Conservation (phyloP, 2,888 invertebrate genomes). For the Nezara viridula region DNA sequence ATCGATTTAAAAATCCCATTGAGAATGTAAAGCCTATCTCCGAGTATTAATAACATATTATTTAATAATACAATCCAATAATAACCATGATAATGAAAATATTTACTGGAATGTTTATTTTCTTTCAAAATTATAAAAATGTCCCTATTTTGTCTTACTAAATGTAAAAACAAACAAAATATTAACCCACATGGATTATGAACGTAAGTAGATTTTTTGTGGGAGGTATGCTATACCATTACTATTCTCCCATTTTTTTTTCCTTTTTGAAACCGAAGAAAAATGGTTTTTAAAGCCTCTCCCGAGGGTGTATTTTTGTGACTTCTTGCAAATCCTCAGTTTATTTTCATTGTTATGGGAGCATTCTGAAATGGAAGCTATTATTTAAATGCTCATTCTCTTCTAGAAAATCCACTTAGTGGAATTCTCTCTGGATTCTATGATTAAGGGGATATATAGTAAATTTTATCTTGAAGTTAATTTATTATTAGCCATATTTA, state of each 20-base stretch:
- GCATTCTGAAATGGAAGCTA: not conserved
- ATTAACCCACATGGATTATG: not conserved
- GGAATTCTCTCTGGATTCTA: not conserved
- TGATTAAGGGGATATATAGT: no score
- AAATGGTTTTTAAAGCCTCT: not conserved
- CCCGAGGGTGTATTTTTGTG: not conserved
- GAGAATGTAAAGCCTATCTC: no score
- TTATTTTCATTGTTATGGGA: constrained; percentile 6
- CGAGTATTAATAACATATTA: no score
- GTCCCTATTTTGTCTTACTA: no score
- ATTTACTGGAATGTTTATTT: no score
- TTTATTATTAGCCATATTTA: no score
- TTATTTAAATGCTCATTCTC: not conserved
- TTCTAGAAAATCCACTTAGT: not conserved
- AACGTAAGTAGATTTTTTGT: not conserved
- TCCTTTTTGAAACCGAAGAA: not conserved
- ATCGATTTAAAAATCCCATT: no score
- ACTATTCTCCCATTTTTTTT: not conserved
- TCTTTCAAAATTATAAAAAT: no score
- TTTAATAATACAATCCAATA: no score
- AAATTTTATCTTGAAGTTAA: no score
- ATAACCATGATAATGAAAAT: no score
- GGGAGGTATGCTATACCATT: not conserved
- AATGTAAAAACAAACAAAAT: no score
- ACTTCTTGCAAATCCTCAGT: not conserved